phyloP scores from a whole-genome alignment of 2,888 invertebrate genomes.

The Agrochola macilenta region DNA sequence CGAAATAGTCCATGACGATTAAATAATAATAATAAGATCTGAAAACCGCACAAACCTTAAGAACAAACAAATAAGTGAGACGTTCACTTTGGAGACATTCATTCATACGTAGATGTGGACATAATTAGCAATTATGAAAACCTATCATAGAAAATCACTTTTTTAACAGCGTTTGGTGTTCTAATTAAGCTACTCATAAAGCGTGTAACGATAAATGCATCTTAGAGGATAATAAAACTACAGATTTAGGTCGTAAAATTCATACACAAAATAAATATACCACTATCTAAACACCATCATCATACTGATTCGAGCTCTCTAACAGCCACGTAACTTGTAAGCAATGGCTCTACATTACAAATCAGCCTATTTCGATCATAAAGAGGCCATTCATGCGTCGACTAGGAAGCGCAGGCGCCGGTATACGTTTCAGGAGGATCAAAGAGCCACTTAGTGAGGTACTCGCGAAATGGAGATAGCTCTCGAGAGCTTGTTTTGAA shows the following conservation, averaged over 20 bases:
- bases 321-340: constrained; percentile 44
- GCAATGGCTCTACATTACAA: constrained; percentile 62
- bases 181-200: neutral
- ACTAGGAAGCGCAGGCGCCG: constrained; percentile 78
- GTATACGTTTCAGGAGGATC: constrained; percentile 77
- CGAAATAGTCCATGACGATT: neutral
- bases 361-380: constrained; percentile 72
- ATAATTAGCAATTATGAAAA: neutral
- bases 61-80: neutral
- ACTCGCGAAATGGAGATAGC: constrained; percentile 69
- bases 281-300: constrained; percentile 20
- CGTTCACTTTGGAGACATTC: neutral
- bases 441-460: constrained; percentile 80
- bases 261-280: neutral
- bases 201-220: neutral
- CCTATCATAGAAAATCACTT: neutral
- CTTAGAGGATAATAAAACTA: neutral
- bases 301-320: constrained; percentile 8
- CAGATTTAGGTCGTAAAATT: neutral
- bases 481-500: constrained; percentile 57
- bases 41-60: neutral
- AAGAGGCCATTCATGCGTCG: constrained; percentile 74
- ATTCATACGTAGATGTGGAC: neutral
- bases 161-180: neutral
- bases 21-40: neutral